Conservation (phyloP, 1,140 invertebrate genomes). For the Drosophila nebulosa region DNA sequence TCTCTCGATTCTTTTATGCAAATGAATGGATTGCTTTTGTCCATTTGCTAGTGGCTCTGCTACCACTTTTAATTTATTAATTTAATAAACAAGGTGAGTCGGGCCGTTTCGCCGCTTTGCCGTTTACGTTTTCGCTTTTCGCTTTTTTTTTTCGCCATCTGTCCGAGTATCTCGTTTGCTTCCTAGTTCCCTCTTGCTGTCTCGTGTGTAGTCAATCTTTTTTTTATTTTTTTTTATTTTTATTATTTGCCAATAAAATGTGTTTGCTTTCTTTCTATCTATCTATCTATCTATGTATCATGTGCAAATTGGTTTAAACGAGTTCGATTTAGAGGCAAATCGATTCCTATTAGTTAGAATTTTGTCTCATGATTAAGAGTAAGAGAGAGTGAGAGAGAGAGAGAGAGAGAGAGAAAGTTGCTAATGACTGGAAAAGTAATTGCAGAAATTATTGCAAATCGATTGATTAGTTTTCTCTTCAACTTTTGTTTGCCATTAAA, state of each 20-base stretch:
- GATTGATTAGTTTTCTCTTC: not conserved
- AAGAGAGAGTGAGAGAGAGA: not conserved
- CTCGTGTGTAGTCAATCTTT: not conserved
- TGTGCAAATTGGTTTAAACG: constrained; percentile 22
- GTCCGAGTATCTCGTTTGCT: not conserved
- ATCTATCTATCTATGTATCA: not conserved
- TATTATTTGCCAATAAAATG: constrained; percentile 6
- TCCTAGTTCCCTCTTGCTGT: not conserved
- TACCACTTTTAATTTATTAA: constrained; percentile 13
- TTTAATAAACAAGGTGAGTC: constrained; percentile 41
- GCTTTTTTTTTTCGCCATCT: not conserved
- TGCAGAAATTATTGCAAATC: not conserved
- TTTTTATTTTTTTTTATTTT: not conserved
- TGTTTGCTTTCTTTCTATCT: constrained; percentile 1
- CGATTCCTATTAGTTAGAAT: not conserved
- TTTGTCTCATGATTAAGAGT: not conserved
- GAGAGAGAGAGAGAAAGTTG: not conserved
- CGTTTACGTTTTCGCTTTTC: not conserved
- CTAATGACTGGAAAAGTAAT: not conserved
- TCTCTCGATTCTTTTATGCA: not conserved
- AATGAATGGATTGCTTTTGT: not conserved
- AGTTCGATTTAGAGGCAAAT: not conserved
- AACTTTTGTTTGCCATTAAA: not conserved
- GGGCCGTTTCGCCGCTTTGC: too few species aligned
- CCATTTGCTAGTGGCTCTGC: not conserved